Evolutionary conservation across 2,113 vertebrate genomes (phyloP), one percentile per base, ranked within the genome.

Genomic region (Mobula birostris): DNA sequence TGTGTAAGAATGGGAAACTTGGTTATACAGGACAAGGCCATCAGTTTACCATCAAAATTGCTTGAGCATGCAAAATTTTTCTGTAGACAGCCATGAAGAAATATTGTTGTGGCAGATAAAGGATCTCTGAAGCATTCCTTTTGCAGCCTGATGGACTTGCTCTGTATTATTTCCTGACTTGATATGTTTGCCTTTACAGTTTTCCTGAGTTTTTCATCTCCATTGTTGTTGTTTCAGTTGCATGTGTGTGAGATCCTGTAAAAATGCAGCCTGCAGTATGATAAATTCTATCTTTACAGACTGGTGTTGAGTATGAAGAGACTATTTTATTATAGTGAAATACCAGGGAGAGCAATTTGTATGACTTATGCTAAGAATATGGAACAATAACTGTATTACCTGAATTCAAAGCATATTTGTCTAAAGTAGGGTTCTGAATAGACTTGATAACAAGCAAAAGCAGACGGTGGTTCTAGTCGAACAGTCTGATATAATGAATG

Each of bases 211-310:
- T 90, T 32, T 66, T 19, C 17, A 7, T 17, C 85, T 66, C 58
- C 12, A 7, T 90, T 68, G 61, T 90, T 90, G 82, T 85, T 8
- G 15, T 85, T 66, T 68, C 85, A 90, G n/a, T 68, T 63, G 85
- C n/a, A 17, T 32, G 85, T 32, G 85, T 66, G 61, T 19, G 61
- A 32, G 61, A 68, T 66, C 32, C 7, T 90, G 85, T 66, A n/a
- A 32, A 90, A 32, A 36, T 68, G 32, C 61, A 17, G 29, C 85
- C 85, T 32, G 27, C 85, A 90, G 7, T 61, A 19, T 19, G 58
- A 90, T 90, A 68, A 32, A 68, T 90, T 90, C 66, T 36, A 63
- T 90, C 85, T 90, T 90, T 66, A 63, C 61, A 90, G 63, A 66
- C n/a, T 32, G n/a, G 85, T 32, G 29, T 63, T 88, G 58, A 7